Percentiles rank a stretch among this genome's conserved stretches.
Evolutionary conservation across 2,888 invertebrate species (phyloP).

Genomic region (Leucophora obtusa): DNA sequence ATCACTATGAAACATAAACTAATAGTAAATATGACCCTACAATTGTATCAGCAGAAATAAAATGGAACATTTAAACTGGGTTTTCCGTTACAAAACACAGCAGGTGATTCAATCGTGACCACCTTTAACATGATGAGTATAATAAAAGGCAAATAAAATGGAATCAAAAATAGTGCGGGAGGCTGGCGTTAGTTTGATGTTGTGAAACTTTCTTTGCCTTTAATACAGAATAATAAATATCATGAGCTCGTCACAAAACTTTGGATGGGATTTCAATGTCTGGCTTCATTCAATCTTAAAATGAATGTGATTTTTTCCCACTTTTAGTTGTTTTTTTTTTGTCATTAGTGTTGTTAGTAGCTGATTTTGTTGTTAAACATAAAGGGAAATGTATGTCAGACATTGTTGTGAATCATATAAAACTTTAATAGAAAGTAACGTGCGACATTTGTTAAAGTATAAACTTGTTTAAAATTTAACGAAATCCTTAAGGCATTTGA

Average conservation of each 20-base stretch:
- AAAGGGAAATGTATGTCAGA: conserved; percentile 29
- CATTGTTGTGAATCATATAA: conserved; percentile 5
- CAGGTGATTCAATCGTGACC: conserved; percentile 36
- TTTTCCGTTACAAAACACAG: conserved; percentile 27
- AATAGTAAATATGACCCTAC: neutral
- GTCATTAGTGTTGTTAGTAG: conserved; percentile 17
- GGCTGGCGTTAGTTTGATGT: neutral
- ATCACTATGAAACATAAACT: neutral
- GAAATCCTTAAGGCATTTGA: conserved; percentile 7
- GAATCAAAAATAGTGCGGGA: neutral
- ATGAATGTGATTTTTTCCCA: conserved; percentile 32
- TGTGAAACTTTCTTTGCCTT: neutral
- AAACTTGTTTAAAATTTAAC: neutral
- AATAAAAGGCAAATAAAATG: neutral
- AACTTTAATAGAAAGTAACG: neutral
- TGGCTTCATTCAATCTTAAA: conserved; percentile 35
- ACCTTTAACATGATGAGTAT: neutral
- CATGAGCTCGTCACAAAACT: conserved; percentile 2
- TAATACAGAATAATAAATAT: neutral
- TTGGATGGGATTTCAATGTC: conserved; percentile 29
- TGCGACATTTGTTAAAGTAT: neutral
- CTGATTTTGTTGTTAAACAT: conserved; percentile 10
- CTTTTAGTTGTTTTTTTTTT: conserved; percentile 30
- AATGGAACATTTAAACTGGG: conserved; percentile 30
- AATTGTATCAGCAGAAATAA: conserved; percentile 3